Evolutionary conservation across 2,888 invertebrate species (phyloP), one percentile per base, ranked within the genome.

Genomic region (Ophion ventricosus): DNA sequence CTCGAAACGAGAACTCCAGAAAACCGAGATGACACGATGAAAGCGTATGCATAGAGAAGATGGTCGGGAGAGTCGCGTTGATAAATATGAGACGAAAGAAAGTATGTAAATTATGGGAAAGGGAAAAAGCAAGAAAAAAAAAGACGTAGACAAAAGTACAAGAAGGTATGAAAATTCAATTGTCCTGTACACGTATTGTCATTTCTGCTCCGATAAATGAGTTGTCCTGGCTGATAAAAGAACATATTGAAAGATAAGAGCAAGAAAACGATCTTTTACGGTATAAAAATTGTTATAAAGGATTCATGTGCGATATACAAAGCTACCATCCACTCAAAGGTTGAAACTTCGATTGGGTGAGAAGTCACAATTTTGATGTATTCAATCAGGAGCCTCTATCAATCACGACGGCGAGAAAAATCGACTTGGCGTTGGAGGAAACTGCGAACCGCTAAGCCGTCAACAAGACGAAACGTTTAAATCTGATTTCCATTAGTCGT

Each of bases 11-110:
- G 29, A 49, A 67, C 66, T 64, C 66, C 43, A 35, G 59, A 73
- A 82, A 57, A 43, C 49, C 49, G 23, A 35, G 61, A 72, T 82
- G 82, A 66, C 23, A 66, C 54, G 72, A 56, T 26, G 40, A 66
- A 72, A 64, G 76, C 35, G 8, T 35, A 35, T 35, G 35, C 17
- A 49, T 14, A 0, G 14, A 57, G 5, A 72, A 59, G 26, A 57
- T 57, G 56, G 63, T 72, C 56, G 59, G 25, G 26, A 20, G 59
- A 43, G 57, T 25, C 59, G 64, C 77, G 64, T 70, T 66, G 54
- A 43, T 26, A 63, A 63, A 49, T 64, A 66, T 49, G 35, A 40
- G 57, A 26, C 57, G 56, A 26, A 76, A 57, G 54, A 64, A 64
- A 66, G 56, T 26, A 57, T 25, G 57, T 56, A 40, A 59, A 77